Percentiles rank a stretch among this genome's conserved stretches.
Evolutionary conservation across 2,797 vertebrate genomes (phyloP).

Genomic region (Kryptopterus vitreolus): DNA sequence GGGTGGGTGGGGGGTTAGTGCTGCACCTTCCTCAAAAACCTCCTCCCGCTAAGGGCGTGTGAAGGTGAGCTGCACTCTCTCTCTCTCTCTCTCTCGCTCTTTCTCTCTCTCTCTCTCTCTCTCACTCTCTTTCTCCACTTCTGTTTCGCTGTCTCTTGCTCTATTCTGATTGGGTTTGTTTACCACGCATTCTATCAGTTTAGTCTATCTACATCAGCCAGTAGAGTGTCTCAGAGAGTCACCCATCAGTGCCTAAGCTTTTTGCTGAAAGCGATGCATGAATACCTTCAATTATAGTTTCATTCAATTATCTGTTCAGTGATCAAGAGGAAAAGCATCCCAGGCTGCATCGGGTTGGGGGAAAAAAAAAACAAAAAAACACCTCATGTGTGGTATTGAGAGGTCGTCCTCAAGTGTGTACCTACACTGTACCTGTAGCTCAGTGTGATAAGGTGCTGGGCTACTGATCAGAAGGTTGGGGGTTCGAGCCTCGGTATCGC

Average conservation of each 20-base stretch:
- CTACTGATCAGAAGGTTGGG: too few species aligned
- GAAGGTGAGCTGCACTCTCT: slow-evolving; percentile 55
- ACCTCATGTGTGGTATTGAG: slow-evolving; percentile 25
- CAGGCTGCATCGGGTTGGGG: slow-evolving; percentile 35
- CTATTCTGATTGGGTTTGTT: slow-evolving; percentile 49
- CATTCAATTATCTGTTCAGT: slow-evolving; percentile 52
- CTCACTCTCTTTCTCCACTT: slow-evolving; percentile 50
- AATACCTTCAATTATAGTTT: slow-evolving; percentile 56
- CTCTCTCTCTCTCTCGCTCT: slow-evolving; percentile 36
- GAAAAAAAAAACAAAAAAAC: too few species aligned
- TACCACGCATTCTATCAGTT: slow-evolving; percentile 39
- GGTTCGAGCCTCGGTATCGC: too few species aligned
- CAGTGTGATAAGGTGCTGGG: too few species aligned
- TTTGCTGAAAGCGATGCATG: slow-evolving; percentile 55
- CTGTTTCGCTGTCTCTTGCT: slow-evolving; percentile 43
- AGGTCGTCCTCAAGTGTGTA: not conserved
- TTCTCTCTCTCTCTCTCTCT: slow-evolving; percentile 43
- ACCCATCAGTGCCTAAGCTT: slow-evolving; percentile 53
- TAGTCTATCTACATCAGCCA: slow-evolving; percentile 55
- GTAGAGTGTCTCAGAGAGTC: slow-evolving; percentile 52
- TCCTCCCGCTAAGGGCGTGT: slow-evolving; percentile 48
- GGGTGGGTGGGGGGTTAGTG: too few species aligned
- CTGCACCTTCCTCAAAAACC: slow-evolving; percentile 19
- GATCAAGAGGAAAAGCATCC: slow-evolving; percentile 44
- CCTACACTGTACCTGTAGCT: too few species aligned